These are phyloP conservation scores for Hetaerina titia DNA, from an alignment of 2,888 invertebrate species.

Conservation along the genomic window DNA sequence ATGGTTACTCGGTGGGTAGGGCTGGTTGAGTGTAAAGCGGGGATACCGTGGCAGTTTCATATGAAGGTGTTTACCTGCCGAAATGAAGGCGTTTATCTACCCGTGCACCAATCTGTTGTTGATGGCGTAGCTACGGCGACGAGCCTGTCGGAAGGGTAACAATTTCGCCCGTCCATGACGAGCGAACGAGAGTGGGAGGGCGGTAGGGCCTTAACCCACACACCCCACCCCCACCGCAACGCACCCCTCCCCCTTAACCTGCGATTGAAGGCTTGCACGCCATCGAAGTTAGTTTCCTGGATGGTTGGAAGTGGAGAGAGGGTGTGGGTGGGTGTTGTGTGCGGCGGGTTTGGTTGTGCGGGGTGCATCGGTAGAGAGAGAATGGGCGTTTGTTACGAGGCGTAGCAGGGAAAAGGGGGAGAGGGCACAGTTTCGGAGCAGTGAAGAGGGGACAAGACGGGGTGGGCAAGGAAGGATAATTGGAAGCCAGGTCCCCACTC, in stretches of 20 bases:
- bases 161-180: not conserved
- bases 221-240: too few relatives aligned
- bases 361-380: not conserved
- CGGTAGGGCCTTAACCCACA: not conserved
- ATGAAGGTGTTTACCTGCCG: not conserved
- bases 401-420: not conserved
- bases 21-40: too few relatives aligned
- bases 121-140: not conserved
- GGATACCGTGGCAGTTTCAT: too few relatives aligned
- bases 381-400: not conserved
- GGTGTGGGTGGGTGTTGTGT: not conserved
- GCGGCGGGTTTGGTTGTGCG: not conserved
- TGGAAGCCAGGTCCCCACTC: not conserved
- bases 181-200: not conserved
- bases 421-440: not conserved
- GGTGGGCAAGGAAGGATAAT: not conserved
- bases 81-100: not conserved
- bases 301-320: not conserved
- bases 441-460: not conserved
- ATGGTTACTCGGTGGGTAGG: too few relatives aligned
- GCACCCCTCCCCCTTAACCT: too few relatives aligned
- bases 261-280: conserved; percentile 10
- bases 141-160: not conserved
- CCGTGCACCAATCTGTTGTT: not conserved
- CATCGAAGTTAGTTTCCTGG: not conserved